These are phyloP conservation scores for Gymnoscopelus braueri DNA, from an alignment of 2,797 vertebrate genomes.

Conservation along the genomic window DNA sequence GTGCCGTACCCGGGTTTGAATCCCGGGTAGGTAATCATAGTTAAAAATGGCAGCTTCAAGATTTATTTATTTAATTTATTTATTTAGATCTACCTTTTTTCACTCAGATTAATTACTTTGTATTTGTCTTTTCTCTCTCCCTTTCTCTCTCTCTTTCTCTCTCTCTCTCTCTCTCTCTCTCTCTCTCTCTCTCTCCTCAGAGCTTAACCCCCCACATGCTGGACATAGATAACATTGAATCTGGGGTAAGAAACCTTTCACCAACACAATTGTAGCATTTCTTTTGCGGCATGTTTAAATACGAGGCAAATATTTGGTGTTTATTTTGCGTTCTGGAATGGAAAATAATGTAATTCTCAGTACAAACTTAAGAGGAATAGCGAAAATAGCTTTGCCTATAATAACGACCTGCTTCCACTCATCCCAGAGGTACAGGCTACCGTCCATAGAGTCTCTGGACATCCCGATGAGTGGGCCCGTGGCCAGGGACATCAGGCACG, in stretches of 20 bases:
- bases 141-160: slow-evolving; percentile 4
- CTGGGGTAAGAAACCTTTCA: slow-evolving; percentile 68
- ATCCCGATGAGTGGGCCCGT: slow-evolving; percentile 37
- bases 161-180: background rate
- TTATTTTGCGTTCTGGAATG: too few species aligned
- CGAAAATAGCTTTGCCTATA: too few species aligned
- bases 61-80: too few species aligned
- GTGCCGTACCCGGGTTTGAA: too few species aligned
- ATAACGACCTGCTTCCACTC: too few species aligned
- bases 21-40: too few species aligned
- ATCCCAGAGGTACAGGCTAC: slow-evolving; percentile 66
- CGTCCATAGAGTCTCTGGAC: slow-evolving; percentile 74
- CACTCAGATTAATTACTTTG: background rate
- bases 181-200: slow-evolving; percentile 58
- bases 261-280: background rate
- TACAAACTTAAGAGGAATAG: too few species aligned
- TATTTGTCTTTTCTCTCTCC: slow-evolving; percentile 33
- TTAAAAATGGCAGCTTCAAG: too few species aligned
- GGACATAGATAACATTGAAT: slow-evolving; percentile 73
- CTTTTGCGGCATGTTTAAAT: background rate
- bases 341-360: too few species aligned
- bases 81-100: slow-evolving; percentile 6
- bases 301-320: background rate
- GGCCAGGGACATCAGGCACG: slow-evolving; percentile 83
- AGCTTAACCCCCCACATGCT: slow-evolving; percentile 62